Evolutionary conservation across 2,113 vertebrate genomes (phyloP), one percentile per base, ranked within the genome.

Genomic region (Sigmodon hispidus): DNA sequence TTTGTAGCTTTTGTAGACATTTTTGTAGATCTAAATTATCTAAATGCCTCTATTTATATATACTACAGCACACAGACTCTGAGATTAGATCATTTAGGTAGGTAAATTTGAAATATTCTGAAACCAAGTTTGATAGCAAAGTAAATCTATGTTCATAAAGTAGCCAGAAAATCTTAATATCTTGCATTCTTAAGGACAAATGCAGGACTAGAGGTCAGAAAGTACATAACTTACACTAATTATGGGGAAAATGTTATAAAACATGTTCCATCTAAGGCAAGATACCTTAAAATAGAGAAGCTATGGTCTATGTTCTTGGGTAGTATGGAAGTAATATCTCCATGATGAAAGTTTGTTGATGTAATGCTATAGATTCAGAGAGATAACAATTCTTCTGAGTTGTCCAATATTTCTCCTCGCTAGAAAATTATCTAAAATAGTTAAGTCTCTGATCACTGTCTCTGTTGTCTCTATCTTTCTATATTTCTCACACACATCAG

Each of bases 211-310:
- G 45, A 65, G 19, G 13, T 10, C 22, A 34, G 29, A 65, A 86
- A 69, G 9, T 1, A 21, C 2, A 4, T 40, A 73, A 57, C 9
- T 45, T 65, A 80, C 1, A 34, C 26, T 52, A 91, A 59, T 76
- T 87, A 45, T 43, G 40, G 75, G 31, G 45, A 4, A 83, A 8
- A 10, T 80, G 50, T 29, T 72, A 3, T 95, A 40, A 31, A 92
- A 21, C 45, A 21, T 59, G 0, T 0, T 95, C 11, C 48, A 0
- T 3, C 4, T 2, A 52, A 13, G 61, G 36, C 3, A 83, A 40
- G 55, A 36, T 29, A 43, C 7, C 13, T 61, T 0, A 43, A 26
- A 69, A 9, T 40, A 0, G 5, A 91, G 9, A 76, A 43, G 7
- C 5, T 26, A 34, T 43, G 16, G 12, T 40, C 36, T 93, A 5